Evolutionary conservation across 2,797 vertebrate genomes (phyloP), one percentile per base, ranked within the genome.

Genomic region (Poeciliopsis paucimaculata): DNA sequence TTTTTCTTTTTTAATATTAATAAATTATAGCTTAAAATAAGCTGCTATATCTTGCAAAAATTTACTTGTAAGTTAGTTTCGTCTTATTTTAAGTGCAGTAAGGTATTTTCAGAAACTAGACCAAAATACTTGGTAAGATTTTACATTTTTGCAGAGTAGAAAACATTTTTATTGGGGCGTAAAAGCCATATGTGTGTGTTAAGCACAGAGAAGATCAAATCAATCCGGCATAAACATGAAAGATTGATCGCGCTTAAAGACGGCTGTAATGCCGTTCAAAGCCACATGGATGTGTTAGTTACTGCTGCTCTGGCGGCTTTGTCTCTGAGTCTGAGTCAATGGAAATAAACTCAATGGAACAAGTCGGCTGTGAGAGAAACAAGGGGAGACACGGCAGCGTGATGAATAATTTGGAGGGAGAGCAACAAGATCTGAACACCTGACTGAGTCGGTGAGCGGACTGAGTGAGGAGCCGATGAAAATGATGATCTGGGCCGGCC

Each of bases 341-440:
- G 92, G 90, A 94, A 94, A 94, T 88, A 93, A 93, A 88, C 70
- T 93, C 84, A 92, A 92, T 85, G 90, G 92, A 93, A 92, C 92
- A 92, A 93, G 93, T 79, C 82, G 73, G 75, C 90, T 92, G 92
- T 90, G 90, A 87, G 90, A 93, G 90, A 91, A 94, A 94, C 92
- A 93, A 93, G 89, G 91, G 73, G 79, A 87, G 91, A 95, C 92
- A 93, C 90, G 92, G 90, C 91, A 91, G 86, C 39, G 72, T 85
- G 53, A 95, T 95, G 82, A 95, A 95, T 95, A 89, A 95, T 95
- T 95, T 93, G 90, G 84, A 87, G 86, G 88, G 57, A 71, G 85
- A 88, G 94, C 89, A 95, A 95, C 90, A 80, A 53, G 93, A 95
- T 94, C 91, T 84, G 84, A 91, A 91, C 88, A 94, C 90, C 90